Base-by-base conservation (phyloP, 2,113 vertebrate species). In the Pteropus alecto region DNA sequence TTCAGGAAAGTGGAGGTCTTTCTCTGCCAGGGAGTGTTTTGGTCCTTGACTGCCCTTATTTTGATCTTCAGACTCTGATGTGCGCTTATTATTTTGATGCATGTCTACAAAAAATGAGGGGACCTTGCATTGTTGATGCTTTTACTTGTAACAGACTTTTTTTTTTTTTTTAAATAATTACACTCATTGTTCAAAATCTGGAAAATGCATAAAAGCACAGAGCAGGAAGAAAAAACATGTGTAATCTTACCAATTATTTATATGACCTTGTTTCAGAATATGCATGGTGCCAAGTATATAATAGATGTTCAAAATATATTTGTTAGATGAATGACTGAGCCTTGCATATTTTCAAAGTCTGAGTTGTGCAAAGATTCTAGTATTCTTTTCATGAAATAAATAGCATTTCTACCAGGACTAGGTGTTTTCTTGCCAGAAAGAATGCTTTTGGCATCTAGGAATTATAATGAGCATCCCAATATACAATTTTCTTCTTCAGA, bases 401-500 rank as follows among this genome's bases (percentile, higher is more conserved):
- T 74, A 28, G 30, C 58, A 46, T 94, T 90, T 93, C 70, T 74
- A 82, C 41, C 18, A 81, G 26, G 21, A 18, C 81, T 77, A 30
- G 58, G 65, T 43, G 3, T 90, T 92, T 90, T 90, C 46, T 90
- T 96, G 82, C 84, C 60, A 58, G 90, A 51, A 81, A 24, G 43
- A 87, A 76, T 87, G 46, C 41, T 85, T 93, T 96, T 90, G 70
- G 54, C 60, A 77, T 82, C 5, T 43, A 67, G 46, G 54, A 81
- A 67, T 97, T 93, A 88, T 94, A 94, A 95, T 78, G 65, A 95
- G 54, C 51, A 73, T 85, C 68, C 33, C 41, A 73, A 46, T 63
- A 67, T 81, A 54, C 46, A 87, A 77, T 97, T 96, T 97, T 94
- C 78, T 95, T 87, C 60, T 87, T 95, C n/a, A 86, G 30, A 86